Evolutionary conservation across 2,888 invertebrate species (phyloP).

Genomic region (Syritta pipiens): DNA sequence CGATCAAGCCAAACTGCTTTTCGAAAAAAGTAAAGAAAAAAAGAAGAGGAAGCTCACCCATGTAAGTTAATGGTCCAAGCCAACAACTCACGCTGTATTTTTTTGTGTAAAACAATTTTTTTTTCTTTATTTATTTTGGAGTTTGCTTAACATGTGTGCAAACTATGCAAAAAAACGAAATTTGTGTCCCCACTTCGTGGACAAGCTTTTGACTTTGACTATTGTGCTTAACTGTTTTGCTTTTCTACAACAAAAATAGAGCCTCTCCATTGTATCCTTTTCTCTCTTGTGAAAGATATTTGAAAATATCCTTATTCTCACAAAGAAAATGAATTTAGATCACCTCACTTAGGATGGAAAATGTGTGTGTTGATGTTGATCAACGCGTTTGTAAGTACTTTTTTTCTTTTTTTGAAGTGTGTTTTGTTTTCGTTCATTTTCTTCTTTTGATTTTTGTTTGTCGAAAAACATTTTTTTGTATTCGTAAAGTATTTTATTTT

Average conservation of each 20-base stretch:
- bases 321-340: not conserved
- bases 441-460: conserved; percentile 1
- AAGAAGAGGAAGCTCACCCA: conserved; percentile 20
- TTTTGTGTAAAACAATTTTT: conserved; percentile 30
- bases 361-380: conserved; percentile 1
- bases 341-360: too few species aligned
- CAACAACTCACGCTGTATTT: not conserved
- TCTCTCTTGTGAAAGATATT: conserved; percentile 21
- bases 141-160: conserved; percentile 1
- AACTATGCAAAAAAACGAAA: not conserved
- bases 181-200: too few species aligned
- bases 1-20: conserved; percentile 71
- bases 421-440: not conserved
- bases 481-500: not conserved
- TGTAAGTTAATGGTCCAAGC: conserved; percentile 48
- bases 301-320: conserved; percentile 31
- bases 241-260: not conserved
- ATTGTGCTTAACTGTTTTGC: conserved; percentile 29
- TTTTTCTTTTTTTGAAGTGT: not conserved
- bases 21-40: conserved; percentile 6
- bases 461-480: not conserved
- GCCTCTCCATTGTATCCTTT: not conserved
- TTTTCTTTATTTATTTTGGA: too few species aligned
- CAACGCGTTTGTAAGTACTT: conserved; percentile 55
- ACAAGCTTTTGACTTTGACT: too few species aligned